Evolutionary conservation across 2,797 vertebrate species (phyloP), one percentile per base, ranked within the genome.

Genomic region (Balearica regulorum): DNA sequence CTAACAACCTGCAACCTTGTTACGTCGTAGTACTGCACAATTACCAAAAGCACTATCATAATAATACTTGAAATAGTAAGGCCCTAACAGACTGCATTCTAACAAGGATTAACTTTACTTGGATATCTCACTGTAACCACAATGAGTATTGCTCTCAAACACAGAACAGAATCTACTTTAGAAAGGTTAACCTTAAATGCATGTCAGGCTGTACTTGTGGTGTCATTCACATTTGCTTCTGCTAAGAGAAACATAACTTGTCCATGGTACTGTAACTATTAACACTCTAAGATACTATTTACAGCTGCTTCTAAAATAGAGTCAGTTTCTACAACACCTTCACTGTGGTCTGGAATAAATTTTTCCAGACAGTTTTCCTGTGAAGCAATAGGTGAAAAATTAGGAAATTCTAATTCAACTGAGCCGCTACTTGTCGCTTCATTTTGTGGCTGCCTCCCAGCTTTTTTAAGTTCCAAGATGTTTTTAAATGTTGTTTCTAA

Each of bases 231-330:
- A 96, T 97, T 97, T 96, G 97, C 97, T 98, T 97, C 96, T 97
- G 97, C 97, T 92, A 97, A 97, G 96, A 98, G 96, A 98, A 97
- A 96, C 96, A 73, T 70, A 94, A 87, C 77, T 96, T 94, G 92
- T 97, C 97, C 97, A 97, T 96, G 96, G 94, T 92, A 90, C 90
- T 96, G 94, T 94, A 97, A 96, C 97, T 98, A 98, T 98, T 99
- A 99, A 99, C 99, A 99, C 98, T 99, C 99, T 97, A 99, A 98
- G 98, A 99, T 99, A 98, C 99, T 99, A 99, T 99, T 99, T 98
- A 99, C 99, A 94, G 99, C 99, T 61, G 99, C 99, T 99, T 99
- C 99, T 93, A 99, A 98, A 98, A 99, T 98, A 84, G 99, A 99
- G 98, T 99, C 99, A 31, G 99, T 99, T 98, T 99, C 99, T 55